phyloP scores from a whole-genome alignment of 1,140 invertebrate species.

The Eulimnadia texana region DNA sequence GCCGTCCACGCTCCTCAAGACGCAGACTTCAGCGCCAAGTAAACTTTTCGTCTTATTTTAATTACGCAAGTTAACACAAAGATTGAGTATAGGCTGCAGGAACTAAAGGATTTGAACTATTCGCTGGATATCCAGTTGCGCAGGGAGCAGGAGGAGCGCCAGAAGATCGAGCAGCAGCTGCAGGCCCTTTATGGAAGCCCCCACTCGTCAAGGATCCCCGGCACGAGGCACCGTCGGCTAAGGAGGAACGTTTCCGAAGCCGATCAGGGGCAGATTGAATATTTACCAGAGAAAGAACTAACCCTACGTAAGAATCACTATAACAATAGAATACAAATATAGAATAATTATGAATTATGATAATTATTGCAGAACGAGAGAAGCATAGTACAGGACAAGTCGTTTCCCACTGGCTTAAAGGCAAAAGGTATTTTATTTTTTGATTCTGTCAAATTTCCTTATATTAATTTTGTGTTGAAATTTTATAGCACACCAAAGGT shows the following conservation, averaged over 20 bases:
- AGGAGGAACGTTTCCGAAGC: background rate
- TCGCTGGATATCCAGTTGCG: conserved; percentile 51
- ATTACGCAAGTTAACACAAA: too few relatives aligned
- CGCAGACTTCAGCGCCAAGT: background rate
- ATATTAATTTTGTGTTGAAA: background rate
- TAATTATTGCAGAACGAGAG: conserved; percentile 42
- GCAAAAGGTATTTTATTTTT: conserved; percentile 32
- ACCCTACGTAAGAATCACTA: conserved; percentile 43
- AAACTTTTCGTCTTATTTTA: too few relatives aligned
- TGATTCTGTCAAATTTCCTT: conserved; percentile 11
- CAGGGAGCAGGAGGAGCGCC: conserved; percentile 54
- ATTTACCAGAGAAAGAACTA: conserved; percentile 50
- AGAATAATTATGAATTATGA: background rate
- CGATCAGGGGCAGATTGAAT: conserved; percentile 31
- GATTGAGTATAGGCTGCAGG: too few relatives aligned
- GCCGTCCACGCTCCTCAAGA: background rate
- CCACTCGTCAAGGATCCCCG: conserved; percentile 36
- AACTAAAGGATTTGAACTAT: conserved; percentile 54
- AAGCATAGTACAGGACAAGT: conserved; percentile 58
- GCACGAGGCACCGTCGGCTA: background rate
- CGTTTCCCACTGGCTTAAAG: conserved; percentile 60
- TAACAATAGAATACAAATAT: conserved; percentile 10
- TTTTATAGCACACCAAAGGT: too few relatives aligned
- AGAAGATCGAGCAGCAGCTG: conserved; percentile 51
- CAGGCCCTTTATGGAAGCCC: conserved; percentile 43